These are phyloP conservation scores for Xylota segnis DNA, from an alignment of 2,888 invertebrate species.

Conservation along the genomic window DNA sequence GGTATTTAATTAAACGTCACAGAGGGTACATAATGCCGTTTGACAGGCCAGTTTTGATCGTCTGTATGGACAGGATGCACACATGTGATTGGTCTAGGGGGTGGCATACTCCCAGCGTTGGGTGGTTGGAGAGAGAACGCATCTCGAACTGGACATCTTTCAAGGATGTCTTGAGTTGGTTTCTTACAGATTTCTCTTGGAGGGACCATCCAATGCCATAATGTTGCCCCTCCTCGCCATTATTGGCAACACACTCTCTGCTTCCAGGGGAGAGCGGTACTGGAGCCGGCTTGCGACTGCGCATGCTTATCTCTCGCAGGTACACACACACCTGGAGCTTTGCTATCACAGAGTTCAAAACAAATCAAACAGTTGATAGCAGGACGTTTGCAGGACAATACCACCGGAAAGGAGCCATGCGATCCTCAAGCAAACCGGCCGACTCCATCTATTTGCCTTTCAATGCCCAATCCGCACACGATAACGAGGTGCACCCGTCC, in stretches of 20 bases:
- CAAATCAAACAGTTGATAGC: constrained; percentile 37
- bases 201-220: constrained; percentile 30
- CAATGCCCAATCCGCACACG: background rate
- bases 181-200: background rate
- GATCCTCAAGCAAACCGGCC: no score
- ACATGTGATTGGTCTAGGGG: background rate
- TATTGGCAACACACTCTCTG: background rate
- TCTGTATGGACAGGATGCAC: background rate
- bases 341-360: constrained; percentile 25
- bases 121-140: background rate
- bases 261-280: background rate
- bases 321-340: constrained; percentile 18
- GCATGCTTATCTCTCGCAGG: constrained; percentile 16
- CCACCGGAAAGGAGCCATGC: no score
- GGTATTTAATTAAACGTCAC: constrained; percentile 7
- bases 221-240: background rate
- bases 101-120: no score
- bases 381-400: background rate
- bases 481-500: background rate
- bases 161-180: background rate
- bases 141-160: background rate
- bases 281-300: constrained; percentile 1
- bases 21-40: background rate
- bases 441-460: no score
- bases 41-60: background rate